These are phyloP conservation scores for Ischnus inquisitorius DNA, from an alignment of 2,888 invertebrate genomes.

Conservation along the genomic window DNA sequence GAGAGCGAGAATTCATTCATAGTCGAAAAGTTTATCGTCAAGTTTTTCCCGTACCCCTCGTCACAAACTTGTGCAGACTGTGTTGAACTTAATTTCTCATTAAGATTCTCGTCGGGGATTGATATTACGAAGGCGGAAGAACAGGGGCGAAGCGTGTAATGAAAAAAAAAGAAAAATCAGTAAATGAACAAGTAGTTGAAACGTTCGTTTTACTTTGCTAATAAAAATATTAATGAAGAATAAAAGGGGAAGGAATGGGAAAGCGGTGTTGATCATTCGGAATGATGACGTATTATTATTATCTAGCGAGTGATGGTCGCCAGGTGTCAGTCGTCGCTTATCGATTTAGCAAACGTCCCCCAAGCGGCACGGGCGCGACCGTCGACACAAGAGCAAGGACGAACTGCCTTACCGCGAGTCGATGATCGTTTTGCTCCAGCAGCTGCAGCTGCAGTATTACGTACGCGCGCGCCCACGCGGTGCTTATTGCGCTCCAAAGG, in stretches of 20 bases:
- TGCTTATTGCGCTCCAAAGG: slow-evolving; percentile 60
- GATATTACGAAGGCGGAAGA: slow-evolving; percentile 1
- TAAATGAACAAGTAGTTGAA: not conserved
- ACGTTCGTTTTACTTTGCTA: not conserved
- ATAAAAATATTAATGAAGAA: not conserved
- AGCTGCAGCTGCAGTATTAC: slow-evolving; percentile 55
- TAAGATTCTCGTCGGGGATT: slow-evolving; percentile 24
- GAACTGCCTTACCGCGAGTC: slow-evolving; percentile 74
- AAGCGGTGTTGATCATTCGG: not conserved
- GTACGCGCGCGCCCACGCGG: slow-evolving; percentile 46
- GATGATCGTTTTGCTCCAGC: slow-evolving; percentile 69
- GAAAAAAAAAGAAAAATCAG: slow-evolving; percentile 22
- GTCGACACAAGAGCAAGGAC: slow-evolving; percentile 71
- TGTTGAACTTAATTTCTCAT: slow-evolving; percentile 31
- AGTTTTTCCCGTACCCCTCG: slow-evolving; percentile 6
- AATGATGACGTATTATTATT: slow-evolving; percentile 34
- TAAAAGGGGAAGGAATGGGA: not conserved
- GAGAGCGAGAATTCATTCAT: slow-evolving; percentile 15
- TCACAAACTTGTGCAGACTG: slow-evolving; percentile 11
- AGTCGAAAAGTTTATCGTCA: slow-evolving; percentile 23
- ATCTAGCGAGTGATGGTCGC: slow-evolving; percentile 55
- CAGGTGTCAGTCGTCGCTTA: slow-evolving; percentile 63
- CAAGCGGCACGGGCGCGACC: slow-evolving; percentile 29
- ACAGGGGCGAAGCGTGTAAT: not conserved
- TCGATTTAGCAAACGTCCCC: slow-evolving; percentile 58